Base-by-base conservation (phyloP, 2,113 vertebrate species). In the Pseudorhombus dupliciocellatus region DNA sequence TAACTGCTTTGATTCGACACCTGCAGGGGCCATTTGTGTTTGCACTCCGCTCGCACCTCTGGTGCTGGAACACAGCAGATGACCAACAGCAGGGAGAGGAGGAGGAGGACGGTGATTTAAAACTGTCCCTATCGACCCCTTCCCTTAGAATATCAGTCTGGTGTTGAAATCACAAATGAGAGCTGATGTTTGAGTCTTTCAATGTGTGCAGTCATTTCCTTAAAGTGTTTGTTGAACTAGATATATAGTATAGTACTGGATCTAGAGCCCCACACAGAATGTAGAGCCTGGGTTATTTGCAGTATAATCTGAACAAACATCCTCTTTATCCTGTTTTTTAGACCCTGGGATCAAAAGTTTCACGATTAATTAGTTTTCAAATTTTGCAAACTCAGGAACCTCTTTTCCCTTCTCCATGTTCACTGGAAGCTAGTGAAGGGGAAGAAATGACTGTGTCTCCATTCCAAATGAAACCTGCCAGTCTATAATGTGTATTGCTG, bases 1-100 rank as follows among this genome's bases (percentile, higher is more conserved):
- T 64, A 79, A 84, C 66, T 78, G 84, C 91, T 92, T 87, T 90
- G 83, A 89, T 87, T 90, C 53, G 59, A 88, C 92, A 92, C 89
- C 91, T 90, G 90, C 80, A 26, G 42, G 44, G 67, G 56, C 90
- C 90, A 87, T 93, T 91, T 92, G 91, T 87, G 87, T 90, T 87
- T 84, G 77, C 4, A 4, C 62, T 25, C 70, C 30, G 28, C 55
- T 88, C 52, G 0, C 89, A 92, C 85, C 70, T 90, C 74, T 37
- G 51, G 64, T 42, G 57, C 65, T 37, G 44, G 77, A 66, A 40
- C 16, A 50, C 42, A 18, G 51, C 48, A 88, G 60, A 87, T 76
- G 61, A 50, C 59, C 48, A 34, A 53, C 4, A 66, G 76, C 37
- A 12, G 46, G 0, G 31, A 25, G 11, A 52, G 3, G 8, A 48